Conservation (phyloP, 2,888 invertebrate genomes). For the Tetrapedia diversipes region DNA sequence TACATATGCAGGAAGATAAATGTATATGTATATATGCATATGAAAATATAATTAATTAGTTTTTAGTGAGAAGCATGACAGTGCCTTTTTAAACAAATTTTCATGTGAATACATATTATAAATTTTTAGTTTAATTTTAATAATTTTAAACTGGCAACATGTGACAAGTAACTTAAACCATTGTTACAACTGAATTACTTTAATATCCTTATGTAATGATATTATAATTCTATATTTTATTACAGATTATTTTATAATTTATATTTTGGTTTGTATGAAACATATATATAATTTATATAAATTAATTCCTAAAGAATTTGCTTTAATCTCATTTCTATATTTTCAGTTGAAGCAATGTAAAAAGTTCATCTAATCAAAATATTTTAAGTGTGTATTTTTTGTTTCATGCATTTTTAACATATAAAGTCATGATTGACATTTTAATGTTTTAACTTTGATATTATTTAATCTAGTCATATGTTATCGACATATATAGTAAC, state of each 20-base stretch:
- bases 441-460: slow-evolving; percentile 64
- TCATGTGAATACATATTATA: slow-evolving; percentile 48
- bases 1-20: slow-evolving; percentile 25
- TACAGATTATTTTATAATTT: slow-evolving; percentile 6
- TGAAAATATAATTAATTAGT: slow-evolving; percentile 46
- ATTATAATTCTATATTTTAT: slow-evolving; percentile 5
- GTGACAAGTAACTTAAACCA: slow-evolving; percentile 35
- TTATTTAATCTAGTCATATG: slow-evolving; percentile 77
- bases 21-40: slow-evolving; percentile 35
- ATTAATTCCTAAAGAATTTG: neutral
- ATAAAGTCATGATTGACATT: slow-evolving; percentile 62
- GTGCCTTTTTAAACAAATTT: slow-evolving; percentile 68
- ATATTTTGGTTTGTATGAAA: neutral
- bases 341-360: neutral
- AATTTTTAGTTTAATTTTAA: slow-evolving; percentile 28
- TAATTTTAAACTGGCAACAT: slow-evolving; percentile 25
- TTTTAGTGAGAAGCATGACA: slow-evolving; percentile 61
- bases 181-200: slow-evolving; percentile 1
- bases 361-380: neutral
- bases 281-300: slow-evolving; percentile 5
- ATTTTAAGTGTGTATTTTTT: neutral
- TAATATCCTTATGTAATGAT: slow-evolving; percentile 6
- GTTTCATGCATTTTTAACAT: slow-evolving; percentile 21
- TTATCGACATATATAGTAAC: too few relatives aligned
- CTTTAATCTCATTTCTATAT: slow-evolving; percentile 5